phyloP scores from a whole-genome alignment of 2,113 vertebrate species.

The Orcinus orca region DNA sequence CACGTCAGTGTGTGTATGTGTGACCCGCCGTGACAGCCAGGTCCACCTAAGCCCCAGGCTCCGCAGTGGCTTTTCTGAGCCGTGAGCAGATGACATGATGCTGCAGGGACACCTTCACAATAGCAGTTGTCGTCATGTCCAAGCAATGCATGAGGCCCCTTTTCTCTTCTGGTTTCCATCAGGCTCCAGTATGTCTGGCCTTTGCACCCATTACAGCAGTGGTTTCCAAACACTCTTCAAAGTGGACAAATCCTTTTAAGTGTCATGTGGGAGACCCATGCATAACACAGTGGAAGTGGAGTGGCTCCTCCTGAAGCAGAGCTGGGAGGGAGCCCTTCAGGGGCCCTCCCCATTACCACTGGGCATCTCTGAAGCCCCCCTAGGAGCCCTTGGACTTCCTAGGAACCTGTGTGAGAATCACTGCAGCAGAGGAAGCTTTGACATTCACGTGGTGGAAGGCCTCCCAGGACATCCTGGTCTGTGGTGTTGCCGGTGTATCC shows the following conservation, averaged over 20 bases:
- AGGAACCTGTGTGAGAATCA: neutral
- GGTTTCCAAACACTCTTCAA: neutral
- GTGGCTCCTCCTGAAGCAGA: neutral
- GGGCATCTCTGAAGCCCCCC: neutral
- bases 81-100: rapidly evolving
- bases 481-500: rapidly evolving
- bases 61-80: neutral
- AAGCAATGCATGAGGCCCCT: rapidly evolving
- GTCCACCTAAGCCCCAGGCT: neutral
- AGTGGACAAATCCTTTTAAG: neutral
- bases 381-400: neutral
- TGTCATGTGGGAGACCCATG: neutral
- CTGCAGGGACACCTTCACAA: rapidly evolving
- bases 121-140: rapidly evolving
- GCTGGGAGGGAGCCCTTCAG: rapidly evolving
- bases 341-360: rapidly evolving
- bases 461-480: neutral
- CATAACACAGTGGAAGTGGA: neutral
- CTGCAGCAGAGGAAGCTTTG: neutral
- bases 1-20: too few species aligned
- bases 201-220: neutral
- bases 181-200: rapidly evolving
- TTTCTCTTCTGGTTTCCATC: neutral
- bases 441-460: too few species aligned
- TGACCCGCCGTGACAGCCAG: rapidly evolving